Base-by-base conservation (phyloP, 2,113 vertebrate species). In the Vulpes ferrilata region DNA sequence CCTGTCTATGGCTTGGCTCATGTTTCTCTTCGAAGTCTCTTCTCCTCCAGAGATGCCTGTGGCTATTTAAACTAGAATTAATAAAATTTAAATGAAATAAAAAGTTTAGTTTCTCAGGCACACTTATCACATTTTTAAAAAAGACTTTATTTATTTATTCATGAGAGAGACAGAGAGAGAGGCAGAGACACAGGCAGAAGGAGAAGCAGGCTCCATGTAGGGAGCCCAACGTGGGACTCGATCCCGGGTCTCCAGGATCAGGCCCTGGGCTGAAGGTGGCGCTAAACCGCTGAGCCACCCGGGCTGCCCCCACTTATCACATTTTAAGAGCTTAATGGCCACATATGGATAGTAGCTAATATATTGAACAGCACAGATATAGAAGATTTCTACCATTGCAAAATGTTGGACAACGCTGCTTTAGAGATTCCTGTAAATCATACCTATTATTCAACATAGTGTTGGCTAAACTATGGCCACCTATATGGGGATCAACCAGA, bases 1-100 rank as follows among this genome's bases (percentile, higher is more conserved):
- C 62, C 23, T 69, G 22, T n/a, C 53, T 81, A 62, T 92, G 53
- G 27, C 59, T 64, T 93, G 13, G 43, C 32, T 71, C 35, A 22
- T 38, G 53, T 88, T 95, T 81, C 81, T 84, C 65, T 92, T 82
- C 69, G n/a, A 97, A 94, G 53, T 76, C 76, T 88, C 48, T 92
- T 64, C 27, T 53, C 22, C 91, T 35, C 35, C 35, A 76, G 30
- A 87, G 38, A 48, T 83, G 43, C 11, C 73, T 67, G 8, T 95
- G 73, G 17, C 15, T 62, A 53, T 92, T 95, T 86, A 57, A 73
- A 73, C 62, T 92, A 73, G 87, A 64, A 55, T 59, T 87, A 96
- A 84, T 87, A n/a, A 84, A 87, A 73, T n/a, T 92, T 57, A 78
- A 96, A 67, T 83, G 38, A 73, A 94, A 90, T 32, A 13, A 86